Conservation (phyloP, 2,797 vertebrate genomes). For the Betta splendens region DNA sequence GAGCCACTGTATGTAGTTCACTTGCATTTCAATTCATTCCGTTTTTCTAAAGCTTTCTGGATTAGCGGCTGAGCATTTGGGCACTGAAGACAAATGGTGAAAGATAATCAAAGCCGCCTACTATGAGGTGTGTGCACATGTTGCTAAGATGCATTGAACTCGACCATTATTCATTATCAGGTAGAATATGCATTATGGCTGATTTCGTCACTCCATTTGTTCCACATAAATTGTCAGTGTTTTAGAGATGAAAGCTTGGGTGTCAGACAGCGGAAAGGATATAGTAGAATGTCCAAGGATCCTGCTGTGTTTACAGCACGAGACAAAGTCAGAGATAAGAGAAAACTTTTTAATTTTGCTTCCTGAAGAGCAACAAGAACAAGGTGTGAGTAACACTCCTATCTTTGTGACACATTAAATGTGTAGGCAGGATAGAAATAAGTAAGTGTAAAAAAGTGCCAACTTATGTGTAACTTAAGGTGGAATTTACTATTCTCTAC, state of each 20-base stretch:
- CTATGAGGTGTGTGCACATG: slow-evolving; percentile 10
- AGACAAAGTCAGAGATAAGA: slow-evolving; percentile 64
- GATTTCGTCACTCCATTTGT: slow-evolving; percentile 38
- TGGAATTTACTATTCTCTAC: too few relatives aligned
- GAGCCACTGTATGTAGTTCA: slow-evolving; percentile 47
- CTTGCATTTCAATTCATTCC: slow-evolving; percentile 59
- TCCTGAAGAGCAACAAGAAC: slow-evolving; percentile 44
- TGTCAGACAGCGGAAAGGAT: slow-evolving; percentile 43
- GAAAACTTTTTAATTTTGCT: slow-evolving; percentile 41
- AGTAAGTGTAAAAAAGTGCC: slow-evolving; percentile 4
- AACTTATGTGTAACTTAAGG: too few relatives aligned
- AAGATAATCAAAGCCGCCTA: slow-evolving; percentile 37
- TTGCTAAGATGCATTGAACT: slow-evolving; percentile 24
- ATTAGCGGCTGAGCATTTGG: slow-evolving; percentile 31
- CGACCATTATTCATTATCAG: slow-evolving; percentile 49
- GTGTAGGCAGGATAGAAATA: slow-evolving; percentile 5
- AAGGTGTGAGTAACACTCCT: slow-evolving; percentile 41
- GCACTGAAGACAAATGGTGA: slow-evolving; percentile 15
- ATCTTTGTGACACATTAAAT: slow-evolving; percentile 30
- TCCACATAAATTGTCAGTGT: slow-evolving; percentile 50
- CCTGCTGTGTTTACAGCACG: slow-evolving; percentile 69
- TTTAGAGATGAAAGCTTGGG: slow-evolving; percentile 61
- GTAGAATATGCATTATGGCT: slow-evolving; percentile 67
- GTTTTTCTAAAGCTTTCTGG: slow-evolving; percentile 61
- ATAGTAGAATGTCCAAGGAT: slow-evolving; percentile 61